These are phyloP conservation scores for Crax fasciolata DNA, from an alignment of 2,797 vertebrate species.

Conservation along the genomic window DNA sequence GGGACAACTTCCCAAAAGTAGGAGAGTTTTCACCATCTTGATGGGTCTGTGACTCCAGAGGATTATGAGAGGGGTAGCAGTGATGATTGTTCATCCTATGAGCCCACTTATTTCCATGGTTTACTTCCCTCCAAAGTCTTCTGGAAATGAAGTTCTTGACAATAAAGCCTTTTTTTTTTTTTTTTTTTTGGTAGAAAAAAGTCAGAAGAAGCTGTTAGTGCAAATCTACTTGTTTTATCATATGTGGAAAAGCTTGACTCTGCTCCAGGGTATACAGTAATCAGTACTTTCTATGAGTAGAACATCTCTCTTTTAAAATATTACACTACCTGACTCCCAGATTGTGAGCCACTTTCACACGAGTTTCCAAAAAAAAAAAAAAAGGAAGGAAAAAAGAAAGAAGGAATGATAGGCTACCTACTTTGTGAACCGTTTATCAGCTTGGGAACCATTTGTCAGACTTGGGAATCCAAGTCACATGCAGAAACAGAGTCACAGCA, in stretches of 20 bases:
- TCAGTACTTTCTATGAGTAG: neutral
- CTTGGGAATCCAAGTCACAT: neutral
- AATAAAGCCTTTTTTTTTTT: neutral
- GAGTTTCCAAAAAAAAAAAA: neutral
- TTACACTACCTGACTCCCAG: neutral
- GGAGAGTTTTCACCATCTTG: neutral
- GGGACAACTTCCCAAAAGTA: neutral
- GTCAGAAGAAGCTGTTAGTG: neutral
- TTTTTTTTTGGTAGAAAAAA: neutral
- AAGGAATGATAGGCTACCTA: neutral
- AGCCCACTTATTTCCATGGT: neutral
- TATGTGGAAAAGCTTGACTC: neutral
- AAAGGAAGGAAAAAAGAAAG: neutral
- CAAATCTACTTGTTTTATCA: slow-evolving; percentile 20
- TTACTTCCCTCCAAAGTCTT: neutral
- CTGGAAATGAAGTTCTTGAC: neutral
- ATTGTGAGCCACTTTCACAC: neutral
- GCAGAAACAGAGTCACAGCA: neutral
- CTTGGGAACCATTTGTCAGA: neutral
- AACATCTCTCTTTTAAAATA: slow-evolving; percentile 6
- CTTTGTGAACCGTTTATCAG: neutral
- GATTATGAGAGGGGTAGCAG: neutral
- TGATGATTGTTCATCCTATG: neutral
- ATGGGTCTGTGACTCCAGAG: neutral
- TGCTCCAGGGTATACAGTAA: neutral